Evolutionary conservation across 2,113 vertebrate genomes (phyloP), one percentile per base, ranked within the genome.

Genomic region (Monarcha castaneiventris): DNA sequence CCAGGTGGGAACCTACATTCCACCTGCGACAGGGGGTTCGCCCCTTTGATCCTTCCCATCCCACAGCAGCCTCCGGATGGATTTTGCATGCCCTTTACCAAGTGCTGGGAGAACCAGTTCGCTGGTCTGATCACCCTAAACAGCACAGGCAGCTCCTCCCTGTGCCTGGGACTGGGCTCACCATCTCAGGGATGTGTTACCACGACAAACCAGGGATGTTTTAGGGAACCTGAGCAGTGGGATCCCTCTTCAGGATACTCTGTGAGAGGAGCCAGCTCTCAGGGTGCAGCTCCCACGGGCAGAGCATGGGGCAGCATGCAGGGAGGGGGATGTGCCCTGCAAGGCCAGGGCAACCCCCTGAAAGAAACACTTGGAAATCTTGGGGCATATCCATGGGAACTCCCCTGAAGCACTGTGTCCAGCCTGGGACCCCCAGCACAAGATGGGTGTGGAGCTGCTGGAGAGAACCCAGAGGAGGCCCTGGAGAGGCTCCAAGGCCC

Each of bases 121-220:
- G 5, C 63, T 43, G 66, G 11, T 27, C 18, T 48, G 44, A 7
- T 14, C 44, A 35, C 66, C 44, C n/a, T 8, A 25, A 16, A 4
- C 6, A 18, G 8, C 6, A 11, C 17, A 6, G 5, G 21, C 32
- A 10, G 16, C 56, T 33, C 10, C 13, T 29, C 39, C 5, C 22
- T 6, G 21, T 27, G 43, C 37, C 39, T 6, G 41, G 22, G 13
- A 1, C 2, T 4, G 7, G 30, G 56, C 25, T 54, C 51, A 3
- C 27, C 4, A 0, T 29, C 35, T 1, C 41, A 20, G 75, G 6
- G 54, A 6, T 1, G 30, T 14, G 2, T 6, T 3, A 1, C 10
- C 30, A 10, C 1, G 3, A 9, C 37, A 26, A 20, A 21, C 5
- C 12, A 2, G 39, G 37, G 77, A 10, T 21, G n/a, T 20, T 27